phyloP scores from a whole-genome alignment of 2,113 vertebrate genomes.

The Notarius quadriscutis region DNA sequence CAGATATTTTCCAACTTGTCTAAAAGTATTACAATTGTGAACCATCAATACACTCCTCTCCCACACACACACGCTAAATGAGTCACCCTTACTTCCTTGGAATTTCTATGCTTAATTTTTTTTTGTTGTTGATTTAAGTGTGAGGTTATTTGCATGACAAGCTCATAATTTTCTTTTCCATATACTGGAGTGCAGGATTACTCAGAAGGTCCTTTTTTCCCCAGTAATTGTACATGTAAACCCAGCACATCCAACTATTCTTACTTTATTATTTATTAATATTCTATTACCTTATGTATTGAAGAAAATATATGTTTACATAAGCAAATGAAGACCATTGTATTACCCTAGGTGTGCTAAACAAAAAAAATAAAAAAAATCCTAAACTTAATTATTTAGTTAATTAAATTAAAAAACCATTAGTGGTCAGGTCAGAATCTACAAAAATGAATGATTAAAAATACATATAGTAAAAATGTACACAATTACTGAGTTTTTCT shows the following conservation, averaged over 20 bases:
- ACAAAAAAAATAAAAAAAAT: background rate
- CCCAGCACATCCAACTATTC: background rate
- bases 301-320: background rate
- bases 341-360: background rate
- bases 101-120: conserved; percentile 11
- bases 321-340: background rate
- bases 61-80: conserved; percentile 45
- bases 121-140: conserved; percentile 18
- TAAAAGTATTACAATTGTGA: conserved; percentile 46
- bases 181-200: background rate
- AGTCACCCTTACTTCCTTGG: conserved; percentile 52
- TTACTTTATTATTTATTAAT: background rate
- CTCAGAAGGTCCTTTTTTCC: background rate
- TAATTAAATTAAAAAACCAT: background rate
- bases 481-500: background rate
- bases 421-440: background rate
- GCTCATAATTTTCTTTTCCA: conserved; percentile 23
- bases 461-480: background rate
- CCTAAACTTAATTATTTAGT: too few species aligned
- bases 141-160: conserved; percentile 15
- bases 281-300: background rate
- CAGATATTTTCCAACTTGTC: conserved; percentile 55
- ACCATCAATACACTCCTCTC: conserved; percentile 50
- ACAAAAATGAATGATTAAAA: background rate
- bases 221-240: background rate